Percentiles rank a stretch among this genome's conserved stretches.
Evolutionary conservation across 2,888 invertebrate species (phyloP).

Genomic region (Trichopria drosophilae): DNA sequence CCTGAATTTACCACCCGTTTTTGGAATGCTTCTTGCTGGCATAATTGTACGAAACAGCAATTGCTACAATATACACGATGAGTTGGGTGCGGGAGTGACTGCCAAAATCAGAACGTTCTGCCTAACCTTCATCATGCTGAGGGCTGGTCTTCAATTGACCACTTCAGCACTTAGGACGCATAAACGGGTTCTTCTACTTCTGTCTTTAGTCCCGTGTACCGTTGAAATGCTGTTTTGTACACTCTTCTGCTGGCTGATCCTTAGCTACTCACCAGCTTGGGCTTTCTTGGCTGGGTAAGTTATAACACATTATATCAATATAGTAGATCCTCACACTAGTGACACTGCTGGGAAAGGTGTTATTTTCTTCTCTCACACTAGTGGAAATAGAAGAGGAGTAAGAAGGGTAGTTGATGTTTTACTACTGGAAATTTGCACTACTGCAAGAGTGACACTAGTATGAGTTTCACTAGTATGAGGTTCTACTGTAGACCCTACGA

Average conservation of each 20-base stretch:
- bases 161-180: conserved; percentile 44
- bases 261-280: conserved; percentile 50
- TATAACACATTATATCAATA: not conserved
- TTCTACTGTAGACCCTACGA: too few relatives aligned
- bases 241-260: conserved; percentile 40
- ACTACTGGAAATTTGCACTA: too few relatives aligned
- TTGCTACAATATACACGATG: conserved; percentile 44
- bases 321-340: too few relatives aligned
- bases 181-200: conserved; percentile 41
- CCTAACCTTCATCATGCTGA: conserved; percentile 49
- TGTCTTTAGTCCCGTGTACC: conserved; percentile 49
- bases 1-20: conserved; percentile 61
- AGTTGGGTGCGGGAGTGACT: conserved; percentile 39
- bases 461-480: too few relatives aligned
- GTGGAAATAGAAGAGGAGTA: too few relatives aligned
- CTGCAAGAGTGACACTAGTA: too few relatives aligned
- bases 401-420: too few relatives aligned
- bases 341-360: too few relatives aligned
- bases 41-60: conserved; percentile 49
- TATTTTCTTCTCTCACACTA: too few relatives aligned
- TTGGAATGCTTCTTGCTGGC: conserved; percentile 68
- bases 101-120: conserved; percentile 49
- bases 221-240: conserved; percentile 43
- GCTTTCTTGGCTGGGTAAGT: conserved; percentile 51
- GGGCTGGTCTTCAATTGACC: conserved; percentile 51